phyloP scores from a whole-genome alignment of 2,888 invertebrate species.

The Patella depressa region DNA sequence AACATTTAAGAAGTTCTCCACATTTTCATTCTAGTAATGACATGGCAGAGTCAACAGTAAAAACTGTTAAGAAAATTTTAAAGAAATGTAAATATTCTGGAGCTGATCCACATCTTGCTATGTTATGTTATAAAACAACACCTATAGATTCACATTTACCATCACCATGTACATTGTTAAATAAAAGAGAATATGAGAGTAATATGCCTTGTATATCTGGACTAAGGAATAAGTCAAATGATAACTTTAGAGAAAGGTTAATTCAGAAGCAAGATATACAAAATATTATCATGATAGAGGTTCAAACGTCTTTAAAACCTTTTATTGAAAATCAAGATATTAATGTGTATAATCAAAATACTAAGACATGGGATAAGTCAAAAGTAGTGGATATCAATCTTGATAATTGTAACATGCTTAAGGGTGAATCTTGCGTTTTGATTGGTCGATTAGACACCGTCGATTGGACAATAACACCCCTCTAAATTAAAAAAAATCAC shows the following conservation, averaged over 20 bases:
- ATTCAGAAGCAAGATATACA: not conserved
- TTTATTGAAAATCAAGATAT: not conserved
- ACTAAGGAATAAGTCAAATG: not conserved
- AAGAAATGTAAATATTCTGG: not conserved
- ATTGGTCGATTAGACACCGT: too few relatives aligned
- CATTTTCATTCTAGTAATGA: slow-evolving; percentile 3
- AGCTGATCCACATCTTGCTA: slow-evolving; percentile 1
- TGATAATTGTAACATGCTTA: too few relatives aligned
- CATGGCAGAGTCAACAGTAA: not conserved
- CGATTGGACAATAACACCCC: too few relatives aligned
- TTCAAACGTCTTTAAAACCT: not conserved
- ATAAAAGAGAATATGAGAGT: not conserved
- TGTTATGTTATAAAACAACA: slow-evolving; percentile 3
- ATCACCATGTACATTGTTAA: slow-evolving; percentile 1
- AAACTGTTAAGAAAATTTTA: not conserved
- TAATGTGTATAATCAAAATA: not conserved
- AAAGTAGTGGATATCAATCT: not conserved
- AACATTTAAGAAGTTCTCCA: not conserved
- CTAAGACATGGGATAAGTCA: not conserved
- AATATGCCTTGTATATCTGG: not conserved
- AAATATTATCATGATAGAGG: not conserved
- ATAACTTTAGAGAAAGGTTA: slow-evolving; percentile 4
- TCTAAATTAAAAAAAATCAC: too few relatives aligned
- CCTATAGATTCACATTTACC: too few relatives aligned
- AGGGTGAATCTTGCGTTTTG: too few relatives aligned